phyloP scores from a whole-genome alignment of 2,113 vertebrate genomes.

The Oncorhynchus nerka region DNA sequence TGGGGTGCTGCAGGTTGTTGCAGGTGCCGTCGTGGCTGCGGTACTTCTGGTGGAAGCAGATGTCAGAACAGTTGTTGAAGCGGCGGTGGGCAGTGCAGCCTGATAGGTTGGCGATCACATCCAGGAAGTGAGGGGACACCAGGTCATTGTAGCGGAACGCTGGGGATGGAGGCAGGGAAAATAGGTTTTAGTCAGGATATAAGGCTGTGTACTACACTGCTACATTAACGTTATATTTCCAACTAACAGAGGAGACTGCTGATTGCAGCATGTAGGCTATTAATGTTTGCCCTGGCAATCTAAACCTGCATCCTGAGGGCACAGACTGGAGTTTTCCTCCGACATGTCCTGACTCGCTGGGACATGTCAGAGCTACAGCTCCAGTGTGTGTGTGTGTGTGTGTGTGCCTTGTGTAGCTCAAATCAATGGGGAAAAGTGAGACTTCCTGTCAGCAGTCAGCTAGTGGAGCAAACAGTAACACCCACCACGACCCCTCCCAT shows the following conservation, averaged over 20 bases:
- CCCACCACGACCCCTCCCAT: background rate
- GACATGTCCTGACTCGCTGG: constrained; percentile 35
- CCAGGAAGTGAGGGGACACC: constrained; percentile 93
- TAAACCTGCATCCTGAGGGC: constrained; percentile 11
- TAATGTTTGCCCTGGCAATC: background rate
- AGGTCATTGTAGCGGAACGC: constrained; percentile 98
- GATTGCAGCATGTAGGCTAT: background rate
- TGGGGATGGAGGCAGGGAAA: constrained; percentile 44
- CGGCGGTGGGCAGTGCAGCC: constrained; percentile 94
- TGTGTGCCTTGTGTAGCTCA: background rate
- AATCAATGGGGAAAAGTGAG: constrained; percentile 19
- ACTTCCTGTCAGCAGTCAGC: constrained; percentile 11
- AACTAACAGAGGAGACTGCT: background rate
- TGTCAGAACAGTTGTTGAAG: constrained; percentile 95
- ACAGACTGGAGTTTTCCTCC: background rate
- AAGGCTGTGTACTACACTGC: background rate
- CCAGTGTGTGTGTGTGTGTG: background rate
- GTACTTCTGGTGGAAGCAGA: constrained; percentile 98
- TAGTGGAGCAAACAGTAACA: background rate
- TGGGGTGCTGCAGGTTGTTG: constrained; percentile 97
- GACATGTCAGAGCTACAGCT: constrained; percentile 4
- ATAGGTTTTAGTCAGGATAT: background rate
- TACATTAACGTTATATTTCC: background rate
- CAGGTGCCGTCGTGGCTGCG: constrained; percentile 93
- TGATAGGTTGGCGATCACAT: constrained; percentile 93